Conservation (phyloP, 23 tunicate genomes). For the Oikopleura dioica region DNA sequence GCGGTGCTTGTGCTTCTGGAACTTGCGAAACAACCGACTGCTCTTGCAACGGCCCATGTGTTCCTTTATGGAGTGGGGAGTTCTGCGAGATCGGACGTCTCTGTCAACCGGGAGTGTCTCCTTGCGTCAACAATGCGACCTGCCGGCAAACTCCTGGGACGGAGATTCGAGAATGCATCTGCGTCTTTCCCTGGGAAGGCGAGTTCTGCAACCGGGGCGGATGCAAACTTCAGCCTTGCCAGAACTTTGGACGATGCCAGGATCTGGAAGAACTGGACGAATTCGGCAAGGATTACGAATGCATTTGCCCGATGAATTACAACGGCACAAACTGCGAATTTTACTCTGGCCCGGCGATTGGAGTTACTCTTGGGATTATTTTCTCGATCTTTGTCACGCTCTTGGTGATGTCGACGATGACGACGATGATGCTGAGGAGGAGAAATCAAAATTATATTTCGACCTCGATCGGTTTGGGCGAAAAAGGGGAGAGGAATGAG, state of each 20-base stretch:
- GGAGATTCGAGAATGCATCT: slow-evolving; percentile 11
- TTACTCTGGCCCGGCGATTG: background rate
- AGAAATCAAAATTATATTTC: slow-evolving; percentile 10
- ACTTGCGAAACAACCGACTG: background rate
- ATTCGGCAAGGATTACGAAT: background rate
- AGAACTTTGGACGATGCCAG: background rate
- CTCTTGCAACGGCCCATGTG: background rate
- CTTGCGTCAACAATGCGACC: slow-evolving; percentile 17
- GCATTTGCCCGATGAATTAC: slow-evolving; percentile 16
- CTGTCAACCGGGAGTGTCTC: background rate
- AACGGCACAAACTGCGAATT: slow-evolving; percentile 6
- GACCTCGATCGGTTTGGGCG: background rate
- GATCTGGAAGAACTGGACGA: background rate
- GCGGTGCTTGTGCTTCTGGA: slow-evolving; percentile 18
- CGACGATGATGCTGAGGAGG: background rate
- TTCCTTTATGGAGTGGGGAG: background rate
- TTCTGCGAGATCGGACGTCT: background rate
- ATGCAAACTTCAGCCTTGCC: slow-evolving; percentile 8
- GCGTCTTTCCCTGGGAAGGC: slow-evolving; percentile 16
- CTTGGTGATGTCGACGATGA: background rate
- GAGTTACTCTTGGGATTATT: background rate
- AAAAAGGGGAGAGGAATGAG: slow-evolving; percentile 16
- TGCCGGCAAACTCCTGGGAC: slow-evolving; percentile 21
- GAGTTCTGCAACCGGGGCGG: slow-evolving; percentile 15
- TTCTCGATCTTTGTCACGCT: background rate